Evolutionary conservation across 1,140 invertebrate genomes (phyloP), one percentile per base, ranked within the genome.

Genomic region (Ceratosolen fusciceps): DNA sequence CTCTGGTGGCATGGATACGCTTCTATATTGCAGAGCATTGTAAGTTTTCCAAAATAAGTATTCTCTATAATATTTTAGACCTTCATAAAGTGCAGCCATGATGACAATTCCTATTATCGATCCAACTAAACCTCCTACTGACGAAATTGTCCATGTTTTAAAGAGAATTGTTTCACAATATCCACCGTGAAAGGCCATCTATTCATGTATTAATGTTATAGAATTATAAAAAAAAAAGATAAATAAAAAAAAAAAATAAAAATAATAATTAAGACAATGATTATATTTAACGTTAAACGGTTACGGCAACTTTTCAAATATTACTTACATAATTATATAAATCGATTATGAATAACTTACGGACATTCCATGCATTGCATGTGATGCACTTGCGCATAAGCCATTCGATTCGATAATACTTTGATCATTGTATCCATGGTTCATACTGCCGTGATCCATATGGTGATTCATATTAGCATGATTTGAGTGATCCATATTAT

Each of bases 11-110:
- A 94, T 92, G 31, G 94, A 91, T 2, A 96, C 95, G 31, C 95
- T 95, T 74, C 93, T 90, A 79, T 95, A 92, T 85, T 93, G 91
- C 76, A 93, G 82, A 68, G 93, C 88, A 85, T 94, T 95, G 85
- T 96, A 95, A 0, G 95, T 94, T 89, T 94, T 95, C 95, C 95
- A 96, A 85, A 96, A 94, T 37, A 96, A 89, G 89, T 95, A 95
- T 90, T 96, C 95, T 80, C 95, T 93, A 85, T 96, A 97, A 90
- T 96, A 97, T 89, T 98, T 98, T 0, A 98, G 91, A 21, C 96
- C 96, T 90, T 98, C 97, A 87, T 98, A 98, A 24, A 98, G 90
- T 14, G 96, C 91, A 0, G 95, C 96, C 87, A 97, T 93, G 56
- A 98, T 91, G 85, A 98, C 95, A 54, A 98, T 95, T 39, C 94